Base-by-base conservation (phyloP, 2,888 invertebrate genomes). In the Cyrtodaria siliqua region DNA sequence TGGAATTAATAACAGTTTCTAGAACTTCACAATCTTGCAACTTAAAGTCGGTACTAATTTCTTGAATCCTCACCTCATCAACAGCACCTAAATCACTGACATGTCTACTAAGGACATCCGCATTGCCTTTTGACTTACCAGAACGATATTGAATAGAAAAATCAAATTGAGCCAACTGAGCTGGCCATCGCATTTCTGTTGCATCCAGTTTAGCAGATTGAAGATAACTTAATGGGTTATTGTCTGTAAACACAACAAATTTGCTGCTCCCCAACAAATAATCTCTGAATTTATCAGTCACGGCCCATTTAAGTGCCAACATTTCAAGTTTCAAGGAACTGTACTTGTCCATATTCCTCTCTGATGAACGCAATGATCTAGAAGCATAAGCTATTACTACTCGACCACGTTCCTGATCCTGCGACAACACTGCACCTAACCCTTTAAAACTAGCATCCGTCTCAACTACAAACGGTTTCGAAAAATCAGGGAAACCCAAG, bases 311-410 rank as follows among this genome's bases (percentile, higher is more conserved):
- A n/a, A 80, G 23, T n/a, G 66, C 77, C 6, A 81, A 16, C 16
- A 81, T 33, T 23, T 83, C 79, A 29, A 81, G 57, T 38, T 79
- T 83, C 57, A 76, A 70, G n/a, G 53, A 42, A 59, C 81, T 81
- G 44, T 78, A 84, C 29, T 69, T 71, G n/a, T 64, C 33, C 59
- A 69, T 77, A 53, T 83, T 84, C 18, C 71, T 42, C 53, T 80
- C 82, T 29, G 61, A 23, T 23, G 69, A 53, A 38, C 78, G 61
- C 40, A 84, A 66, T 47, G 52, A 38, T 61, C 79, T 49, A 20
- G 80, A 76, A 1, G 80, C 77, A 63, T 81, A 77, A 2, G 70
- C 68, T 20, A 85, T 69, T 6, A 84, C 82, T 4, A 64, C 44
- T 16, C 24, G n/a, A n/a, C 61, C 27, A 12, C 61, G 23, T 38